Evolutionary conservation across 2,888 invertebrate species (phyloP).

Genomic region (Auanema sp.): DNA sequence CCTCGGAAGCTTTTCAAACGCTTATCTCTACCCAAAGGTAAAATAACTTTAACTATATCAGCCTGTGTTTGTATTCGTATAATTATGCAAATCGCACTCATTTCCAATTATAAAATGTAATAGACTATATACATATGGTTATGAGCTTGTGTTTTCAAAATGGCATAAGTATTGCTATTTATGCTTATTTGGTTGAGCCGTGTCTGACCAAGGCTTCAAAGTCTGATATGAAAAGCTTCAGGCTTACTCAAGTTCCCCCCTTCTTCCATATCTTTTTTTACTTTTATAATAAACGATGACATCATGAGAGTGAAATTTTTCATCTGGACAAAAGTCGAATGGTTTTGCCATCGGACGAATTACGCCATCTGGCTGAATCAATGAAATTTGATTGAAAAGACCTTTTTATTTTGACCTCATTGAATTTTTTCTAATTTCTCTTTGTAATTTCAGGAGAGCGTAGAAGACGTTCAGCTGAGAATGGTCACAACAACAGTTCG

Average conservation of each 20-base stretch:
- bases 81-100: background rate
- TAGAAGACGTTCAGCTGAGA: conserved; percentile 46
- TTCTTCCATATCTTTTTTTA: background rate
- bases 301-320: no score
- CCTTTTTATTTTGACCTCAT: no score
- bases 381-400: no score
- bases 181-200: no score
- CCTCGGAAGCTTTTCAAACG: conserved; percentile 39
- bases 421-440: no score
- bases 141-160: background rate
- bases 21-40: conserved; percentile 33
- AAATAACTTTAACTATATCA: background rate
- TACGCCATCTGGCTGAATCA: no score
- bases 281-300: background rate
- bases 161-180: background rate
- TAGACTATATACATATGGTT: background rate
- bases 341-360: no score
- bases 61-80: background rate
- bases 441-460: conserved; percentile 41
- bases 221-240: no score
- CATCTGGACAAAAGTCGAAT: no score
- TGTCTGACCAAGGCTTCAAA: no score
- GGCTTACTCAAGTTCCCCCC: no score
- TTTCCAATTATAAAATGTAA: background rate
- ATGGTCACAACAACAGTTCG: conserved; percentile 6